Base-by-base conservation (phyloP, 2,113 vertebrate species). In the Rafetus swinhoei region DNA sequence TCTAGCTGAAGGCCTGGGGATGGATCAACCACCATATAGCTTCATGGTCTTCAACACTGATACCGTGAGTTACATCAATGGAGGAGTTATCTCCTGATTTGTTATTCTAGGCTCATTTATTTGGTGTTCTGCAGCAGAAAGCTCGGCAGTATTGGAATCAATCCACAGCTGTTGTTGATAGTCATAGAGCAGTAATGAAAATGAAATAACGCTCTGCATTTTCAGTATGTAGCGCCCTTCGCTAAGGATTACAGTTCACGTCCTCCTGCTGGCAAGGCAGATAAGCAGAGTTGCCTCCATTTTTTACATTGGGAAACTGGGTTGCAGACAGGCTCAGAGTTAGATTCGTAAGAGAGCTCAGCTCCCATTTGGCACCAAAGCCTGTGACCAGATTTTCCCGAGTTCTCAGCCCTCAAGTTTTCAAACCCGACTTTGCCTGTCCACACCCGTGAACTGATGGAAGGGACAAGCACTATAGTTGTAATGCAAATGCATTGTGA, bases 391-490 rank as follows among this genome's bases (percentile, higher is more conserved):
- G 62, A 7, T 16, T 39, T 22, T 62, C 59, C 3, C 24, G 81
- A 18, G 65, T n/a, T 69, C 29, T 65, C 62, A 65, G 62, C 62
- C 6, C 12, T 29, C 45, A 45, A 45, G 45, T 45, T 45, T 45
- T 45, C 45, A 45, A 45, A 45, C 45, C 87, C 6, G 18, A 50
- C 32, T 90, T 76, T 13, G 25, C 35, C 7, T 32, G 77, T 27
- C 60, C 2, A 19, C 76, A 25, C 56, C 74, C 65, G 83, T 50
- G 77, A 62, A 9, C 4, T 27, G 76, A 57, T 13, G n/a, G 6
- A 0, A 6, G 16, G 54, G 65, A 6, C 9, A 12, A 0, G 24
- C 45, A 1, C 2, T 0, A 8, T 69, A 13, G 32, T n/a, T 69
- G 29, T 69, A 7, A 45, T 24, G 21, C 35, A 24, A 3, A 90